These are phyloP conservation scores for Orthonevra nobilis DNA, from an alignment of 2,888 invertebrate species.

Conservation along the genomic window DNA sequence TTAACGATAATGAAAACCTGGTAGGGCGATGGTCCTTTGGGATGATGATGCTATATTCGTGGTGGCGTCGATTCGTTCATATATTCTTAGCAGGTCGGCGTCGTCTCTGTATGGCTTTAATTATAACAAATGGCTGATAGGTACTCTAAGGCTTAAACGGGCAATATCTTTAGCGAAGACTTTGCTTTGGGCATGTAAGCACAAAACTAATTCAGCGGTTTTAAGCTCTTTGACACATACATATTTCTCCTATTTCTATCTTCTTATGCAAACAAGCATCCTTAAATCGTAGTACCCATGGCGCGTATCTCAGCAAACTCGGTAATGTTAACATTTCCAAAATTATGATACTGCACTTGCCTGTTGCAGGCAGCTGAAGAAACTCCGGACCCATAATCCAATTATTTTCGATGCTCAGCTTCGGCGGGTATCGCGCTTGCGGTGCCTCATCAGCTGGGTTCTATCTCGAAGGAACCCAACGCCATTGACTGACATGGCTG, in stretches of 20 bases:
- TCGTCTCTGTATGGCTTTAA: too few species aligned
- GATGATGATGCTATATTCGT: too few species aligned
- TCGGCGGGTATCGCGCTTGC: constrained; percentile 14
- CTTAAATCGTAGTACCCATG: constrained; percentile 34
- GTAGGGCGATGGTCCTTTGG: too few species aligned
- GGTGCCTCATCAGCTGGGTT: constrained; percentile 62
- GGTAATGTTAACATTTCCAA: constrained; percentile 13
- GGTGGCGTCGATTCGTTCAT: too few species aligned
- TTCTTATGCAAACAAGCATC: neutral
- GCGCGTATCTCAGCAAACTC: constrained; percentile 11
- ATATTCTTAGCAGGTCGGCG: too few species aligned
- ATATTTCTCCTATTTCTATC: constrained; percentile 1
- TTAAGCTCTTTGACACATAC: constrained; percentile 12
- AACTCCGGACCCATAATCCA: constrained; percentile 53
- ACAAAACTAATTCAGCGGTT: constrained; percentile 21
- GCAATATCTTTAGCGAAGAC: constrained; percentile 6
- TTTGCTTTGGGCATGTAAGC: constrained; percentile 1
- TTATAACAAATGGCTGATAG: constrained; percentile 5
- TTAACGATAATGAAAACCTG: too few species aligned
- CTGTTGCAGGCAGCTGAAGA: constrained; percentile 22
- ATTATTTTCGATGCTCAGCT: neutral
- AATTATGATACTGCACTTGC: constrained; percentile 5
- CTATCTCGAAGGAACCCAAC: constrained; percentile 44
- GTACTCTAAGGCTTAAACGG: neutral
- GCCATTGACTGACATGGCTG: constrained; percentile 39